A percentile compares a stretch with the other conserved stretches of the same genome.
phyloP scores from a whole-genome alignment of 2,113 vertebrate genomes.

The Chinchilla lanigera region DNA sequence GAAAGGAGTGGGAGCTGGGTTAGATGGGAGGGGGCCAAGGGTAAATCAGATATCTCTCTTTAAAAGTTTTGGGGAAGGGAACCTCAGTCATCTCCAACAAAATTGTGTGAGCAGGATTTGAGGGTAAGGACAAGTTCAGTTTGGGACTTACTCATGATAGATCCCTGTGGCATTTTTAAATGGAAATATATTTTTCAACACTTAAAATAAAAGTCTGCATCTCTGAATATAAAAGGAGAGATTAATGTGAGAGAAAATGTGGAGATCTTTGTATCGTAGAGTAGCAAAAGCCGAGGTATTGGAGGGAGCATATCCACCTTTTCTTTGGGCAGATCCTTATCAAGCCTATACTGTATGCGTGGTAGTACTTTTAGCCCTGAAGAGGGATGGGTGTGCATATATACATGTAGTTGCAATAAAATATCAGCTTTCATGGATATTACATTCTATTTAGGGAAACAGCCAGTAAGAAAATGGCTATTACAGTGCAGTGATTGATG shows the following conservation, averaged over 20 bases:
- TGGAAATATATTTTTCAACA: not conserved
- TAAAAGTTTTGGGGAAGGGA: not conserved
- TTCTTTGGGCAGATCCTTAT: constrained; percentile 2
- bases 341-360: not conserved
- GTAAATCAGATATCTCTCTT: not conserved
- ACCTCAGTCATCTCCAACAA: not conserved
- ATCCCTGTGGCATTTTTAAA: not conserved
- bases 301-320: not conserved
- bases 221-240: not conserved
- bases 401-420: not conserved
- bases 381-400: not conserved
- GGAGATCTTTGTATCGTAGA: not conserved
- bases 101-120: not conserved
- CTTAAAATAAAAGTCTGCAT: constrained; percentile 25
- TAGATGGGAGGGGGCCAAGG: not conserved
- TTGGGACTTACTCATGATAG: not conserved
- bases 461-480: not conserved
- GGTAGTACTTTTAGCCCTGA: not conserved
- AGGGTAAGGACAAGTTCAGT: not conserved
- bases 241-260: not conserved
- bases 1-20: not conserved
- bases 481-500: not conserved
- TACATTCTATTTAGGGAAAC: not conserved
- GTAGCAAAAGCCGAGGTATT: not conserved
- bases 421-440: not conserved